A percentile compares a stretch with the other conserved stretches of the same genome.
Evolutionary conservation across 92 coral and sea anemone species (phyloP).

Genomic region (Desmophyllum pertusum): DNA sequence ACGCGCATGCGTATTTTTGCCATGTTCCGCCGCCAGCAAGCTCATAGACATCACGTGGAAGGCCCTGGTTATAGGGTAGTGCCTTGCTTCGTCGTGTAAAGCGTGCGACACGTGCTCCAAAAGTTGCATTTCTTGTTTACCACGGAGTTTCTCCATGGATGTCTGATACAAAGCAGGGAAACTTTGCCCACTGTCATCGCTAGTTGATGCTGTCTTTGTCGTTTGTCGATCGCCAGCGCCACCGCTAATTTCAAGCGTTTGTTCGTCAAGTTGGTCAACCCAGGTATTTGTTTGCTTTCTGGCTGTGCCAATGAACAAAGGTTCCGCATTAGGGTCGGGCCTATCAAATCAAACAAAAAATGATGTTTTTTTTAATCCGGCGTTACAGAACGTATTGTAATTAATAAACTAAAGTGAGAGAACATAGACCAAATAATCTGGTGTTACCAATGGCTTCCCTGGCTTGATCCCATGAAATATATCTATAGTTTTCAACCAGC

Average conservation of each 20-base stretch:
- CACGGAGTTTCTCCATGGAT: constrained; percentile 5
- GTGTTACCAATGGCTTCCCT: too few relatives aligned
- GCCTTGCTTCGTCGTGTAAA: constrained; percentile 9
- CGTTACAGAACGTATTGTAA: too few relatives aligned
- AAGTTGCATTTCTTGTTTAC: constrained; percentile 15
- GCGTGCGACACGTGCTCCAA: constrained; percentile 11
- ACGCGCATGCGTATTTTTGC: not conserved
- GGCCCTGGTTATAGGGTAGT: not conserved
- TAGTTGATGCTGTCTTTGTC: too few relatives aligned
- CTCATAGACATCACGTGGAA: constrained; percentile 35
- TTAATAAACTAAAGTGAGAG: too few relatives aligned
- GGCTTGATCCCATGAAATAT: too few relatives aligned
- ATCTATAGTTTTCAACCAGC: too few relatives aligned
- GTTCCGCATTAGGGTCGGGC: constrained; percentile 8
- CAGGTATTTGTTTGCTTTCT: not conserved
- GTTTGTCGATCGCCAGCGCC: not conserved
- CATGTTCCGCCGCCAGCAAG: not conserved
- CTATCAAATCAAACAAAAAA: not conserved
- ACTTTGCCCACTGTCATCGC: not conserved
- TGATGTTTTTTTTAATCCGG: not conserved
- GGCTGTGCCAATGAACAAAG: not conserved
- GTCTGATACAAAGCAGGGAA: not conserved
- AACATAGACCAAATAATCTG: too few relatives aligned
- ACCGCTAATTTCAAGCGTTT: too few relatives aligned
- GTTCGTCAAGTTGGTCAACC: not conserved